These are phyloP conservation scores for Pinctada fucata DNA, from an alignment of 2,888 invertebrate species.

Conservation along the genomic window DNA sequence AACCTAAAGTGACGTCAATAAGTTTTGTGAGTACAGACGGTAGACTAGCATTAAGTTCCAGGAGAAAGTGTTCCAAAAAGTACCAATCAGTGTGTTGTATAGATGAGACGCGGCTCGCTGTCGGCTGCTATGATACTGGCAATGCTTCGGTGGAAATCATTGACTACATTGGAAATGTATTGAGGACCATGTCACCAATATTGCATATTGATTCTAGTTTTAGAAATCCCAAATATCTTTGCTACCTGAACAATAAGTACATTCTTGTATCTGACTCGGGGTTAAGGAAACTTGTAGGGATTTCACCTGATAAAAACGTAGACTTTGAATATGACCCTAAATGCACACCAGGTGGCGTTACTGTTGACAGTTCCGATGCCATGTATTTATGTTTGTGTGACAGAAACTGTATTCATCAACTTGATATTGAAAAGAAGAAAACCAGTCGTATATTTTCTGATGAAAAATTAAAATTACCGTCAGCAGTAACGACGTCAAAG, in stretches of 20 bases:
- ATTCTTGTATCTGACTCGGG: constrained; percentile 54
- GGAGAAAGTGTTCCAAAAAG: constrained; percentile 48
- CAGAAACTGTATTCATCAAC: constrained; percentile 41
- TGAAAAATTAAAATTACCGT: constrained; percentile 43
- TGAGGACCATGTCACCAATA: constrained; percentile 42
- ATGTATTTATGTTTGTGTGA: constrained; percentile 53
- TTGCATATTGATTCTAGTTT: constrained; percentile 40
- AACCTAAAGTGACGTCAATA: constrained; percentile 47
- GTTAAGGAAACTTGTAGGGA: constrained; percentile 44
- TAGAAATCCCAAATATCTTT: constrained; percentile 50
- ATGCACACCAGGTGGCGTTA: constrained; percentile 52
- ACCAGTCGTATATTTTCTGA: constrained; percentile 38
- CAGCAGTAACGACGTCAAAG: constrained; percentile 39
- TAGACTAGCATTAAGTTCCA: constrained; percentile 42
- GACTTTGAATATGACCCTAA: constrained; percentile 45
- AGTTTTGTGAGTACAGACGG: constrained; percentile 48
- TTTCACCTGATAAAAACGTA: constrained; percentile 40
- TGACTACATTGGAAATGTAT: constrained; percentile 47
- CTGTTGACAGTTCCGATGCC: constrained; percentile 40
- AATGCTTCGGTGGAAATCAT: constrained; percentile 50
- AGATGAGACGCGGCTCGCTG: constrained; percentile 48
- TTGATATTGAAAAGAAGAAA: constrained; percentile 41
- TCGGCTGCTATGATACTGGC: constrained; percentile 51
- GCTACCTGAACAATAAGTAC: constrained; percentile 44
- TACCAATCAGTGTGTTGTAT: constrained; percentile 50